Evolutionary conservation across 2,113 vertebrate species (phyloP).

Genomic region (Onychorhynchus coronatus): DNA sequence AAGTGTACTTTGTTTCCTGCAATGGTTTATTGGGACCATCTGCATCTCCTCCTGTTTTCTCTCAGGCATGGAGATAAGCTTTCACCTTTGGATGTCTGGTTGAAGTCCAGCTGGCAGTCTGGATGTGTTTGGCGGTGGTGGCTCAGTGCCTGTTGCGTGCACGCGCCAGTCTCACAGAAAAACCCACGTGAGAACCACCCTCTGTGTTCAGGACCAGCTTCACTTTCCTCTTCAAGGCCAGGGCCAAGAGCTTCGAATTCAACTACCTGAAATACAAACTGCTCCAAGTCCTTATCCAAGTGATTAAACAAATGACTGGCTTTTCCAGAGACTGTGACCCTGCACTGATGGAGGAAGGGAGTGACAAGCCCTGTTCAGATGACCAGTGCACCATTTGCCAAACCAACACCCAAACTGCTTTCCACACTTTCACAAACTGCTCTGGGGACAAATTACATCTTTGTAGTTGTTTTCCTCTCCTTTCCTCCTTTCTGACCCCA

Average conservation of each 20-base stretch:
- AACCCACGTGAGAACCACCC: slow-evolving; percentile 37
- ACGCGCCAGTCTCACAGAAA: slow-evolving; percentile 39
- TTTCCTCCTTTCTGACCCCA: not conserved
- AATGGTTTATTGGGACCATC: slow-evolving; percentile 63
- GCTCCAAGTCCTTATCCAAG: not conserved
- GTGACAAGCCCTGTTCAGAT: not conserved
- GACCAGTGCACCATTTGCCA: not conserved
- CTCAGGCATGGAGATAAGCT: slow-evolving; percentile 68
- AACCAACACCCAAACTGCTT: not conserved
- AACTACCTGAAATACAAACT: not conserved
- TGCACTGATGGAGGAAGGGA: not conserved
- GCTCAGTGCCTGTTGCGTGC: slow-evolving; percentile 52
- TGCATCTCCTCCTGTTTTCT: slow-evolving; percentile 69
- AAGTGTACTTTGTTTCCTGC: slow-evolving; percentile 65
- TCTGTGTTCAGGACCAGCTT: not conserved
- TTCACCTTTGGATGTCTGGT: slow-evolving; percentile 69
- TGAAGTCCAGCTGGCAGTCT: slow-evolving; percentile 66
- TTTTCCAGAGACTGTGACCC: not conserved
- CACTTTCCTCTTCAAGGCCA: not conserved
- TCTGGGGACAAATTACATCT: not conserved
- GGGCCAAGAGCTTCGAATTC: not conserved
- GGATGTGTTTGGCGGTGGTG: slow-evolving; percentile 55
- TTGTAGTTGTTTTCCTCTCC: not conserved
- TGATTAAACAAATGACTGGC: not conserved
- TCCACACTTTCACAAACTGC: not conserved